Evolutionary conservation across 1,140 invertebrate species (phyloP), one percentile per base, ranked within the genome.

Genomic region (Drosophila obscura): DNA sequence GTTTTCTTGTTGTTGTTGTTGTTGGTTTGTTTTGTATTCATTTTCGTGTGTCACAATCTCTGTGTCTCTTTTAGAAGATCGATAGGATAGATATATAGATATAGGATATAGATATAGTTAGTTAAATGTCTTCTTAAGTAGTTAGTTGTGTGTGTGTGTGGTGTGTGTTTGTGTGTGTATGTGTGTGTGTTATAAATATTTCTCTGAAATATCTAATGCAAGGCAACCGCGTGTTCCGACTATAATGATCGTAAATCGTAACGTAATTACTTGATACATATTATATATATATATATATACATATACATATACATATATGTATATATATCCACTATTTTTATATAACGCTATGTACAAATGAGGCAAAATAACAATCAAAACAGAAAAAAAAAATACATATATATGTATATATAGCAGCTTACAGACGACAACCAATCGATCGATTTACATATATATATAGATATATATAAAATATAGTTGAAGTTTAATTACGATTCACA

Each of bases 141-240:
- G 61, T 76, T 75, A 28, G 26, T 11, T 39, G 35, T 39, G 3
- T 39, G 11, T 39, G 9, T 39, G 35, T 39, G 31, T 35, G 19
- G 19, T 19, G 19, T 19, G 2, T 19, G 19, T n/a, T n/a, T 19
- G 31, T 35, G 8, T 35, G 31, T 9, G 31, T 35, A 0, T 11
- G 9, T 39, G 35, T 39, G 35, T 4, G 35, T 39, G 68, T 74
- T 55, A 67, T 77, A 77, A 77, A 84, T 71, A 84, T 84, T 84
- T 81, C 63, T 67, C 52, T 44, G 78, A 88, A 88, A 87, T 79
- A 88, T 79, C 76, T 69, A 88, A 77, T 80, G 75, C 80, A 88
- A 88, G 83, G 83, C 84, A 88, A 83, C 76, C 67, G 66, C 75
- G 74, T 85, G 84, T 72, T 83, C 75, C 69, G 68, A 87, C 81